phyloP scores from a whole-genome alignment of 2,797 vertebrate genomes.

The Alauda arvensis region DNA sequence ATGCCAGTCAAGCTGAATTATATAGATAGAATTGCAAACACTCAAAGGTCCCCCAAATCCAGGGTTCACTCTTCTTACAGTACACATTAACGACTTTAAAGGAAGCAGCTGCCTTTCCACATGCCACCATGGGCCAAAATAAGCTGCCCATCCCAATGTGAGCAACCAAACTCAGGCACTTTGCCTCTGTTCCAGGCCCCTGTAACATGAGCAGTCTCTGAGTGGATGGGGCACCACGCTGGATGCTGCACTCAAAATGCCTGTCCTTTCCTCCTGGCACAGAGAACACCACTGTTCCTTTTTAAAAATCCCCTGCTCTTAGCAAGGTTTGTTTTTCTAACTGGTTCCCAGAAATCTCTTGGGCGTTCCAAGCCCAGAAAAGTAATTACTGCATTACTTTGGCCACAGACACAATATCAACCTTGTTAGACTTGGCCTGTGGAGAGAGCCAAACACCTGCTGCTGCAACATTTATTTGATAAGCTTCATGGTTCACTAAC shows the following conservation, averaged over 20 bases:
- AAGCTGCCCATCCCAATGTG: slow-evolving; percentile 50
- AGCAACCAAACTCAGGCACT: slow-evolving; percentile 48
- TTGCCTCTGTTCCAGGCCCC: slow-evolving; percentile 26
- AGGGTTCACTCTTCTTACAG: background rate
- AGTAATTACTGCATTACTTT: slow-evolving; percentile 53
- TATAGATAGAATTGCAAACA: background rate
- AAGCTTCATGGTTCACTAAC: slow-evolving; percentile 64
- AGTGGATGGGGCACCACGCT: background rate
- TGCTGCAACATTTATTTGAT: slow-evolving; percentile 69
- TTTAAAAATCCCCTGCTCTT: slow-evolving; percentile 56
- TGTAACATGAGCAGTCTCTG: background rate
- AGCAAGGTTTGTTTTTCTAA: slow-evolving; percentile 63
- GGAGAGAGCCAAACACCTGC: slow-evolving; percentile 68
- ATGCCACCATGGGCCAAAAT: slow-evolving; percentile 36
- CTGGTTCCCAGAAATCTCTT: slow-evolving; percentile 65
- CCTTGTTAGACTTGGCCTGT: slow-evolving; percentile 59
- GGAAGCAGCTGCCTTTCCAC: slow-evolving; percentile 63
- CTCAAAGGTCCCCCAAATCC: background rate
- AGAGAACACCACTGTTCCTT: slow-evolving; percentile 44
- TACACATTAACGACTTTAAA: slow-evolving; percentile 42
- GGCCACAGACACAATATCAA: slow-evolving; percentile 60
- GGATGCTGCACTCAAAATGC: slow-evolving; percentile 2
- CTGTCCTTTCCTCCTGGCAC: slow-evolving; percentile 21
- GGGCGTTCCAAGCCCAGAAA: slow-evolving; percentile 60
- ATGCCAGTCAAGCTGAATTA: background rate